phyloP scores from a whole-genome alignment of 2,888 invertebrate species.

The Drosophila setosimentum region DNA sequence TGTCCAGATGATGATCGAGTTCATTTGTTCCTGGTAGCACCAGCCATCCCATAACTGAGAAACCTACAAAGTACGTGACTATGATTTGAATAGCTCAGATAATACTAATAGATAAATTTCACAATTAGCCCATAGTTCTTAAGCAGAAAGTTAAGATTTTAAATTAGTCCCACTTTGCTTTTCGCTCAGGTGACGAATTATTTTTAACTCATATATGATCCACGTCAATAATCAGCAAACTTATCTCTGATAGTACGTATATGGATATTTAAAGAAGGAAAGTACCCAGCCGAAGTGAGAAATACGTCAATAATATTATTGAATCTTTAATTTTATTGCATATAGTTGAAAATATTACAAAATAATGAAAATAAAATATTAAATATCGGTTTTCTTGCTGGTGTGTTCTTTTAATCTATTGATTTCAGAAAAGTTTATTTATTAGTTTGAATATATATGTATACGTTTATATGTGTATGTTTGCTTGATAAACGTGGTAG shows the following conservation, averaged over 20 bases:
- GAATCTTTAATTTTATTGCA: conserved; percentile 52
- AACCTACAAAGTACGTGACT: conserved; percentile 14
- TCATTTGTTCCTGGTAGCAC: conserved; percentile 21
- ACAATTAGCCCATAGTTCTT: conserved; percentile 21
- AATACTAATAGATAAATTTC: conserved; percentile 34
- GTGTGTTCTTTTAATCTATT: conserved; percentile 60
- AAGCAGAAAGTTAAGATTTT: conserved; percentile 1
- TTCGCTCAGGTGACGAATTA: conserved; percentile 21
- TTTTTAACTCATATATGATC: conserved; percentile 25
- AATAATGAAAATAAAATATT: conserved; percentile 35
- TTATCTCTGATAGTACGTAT: conserved; percentile 32
- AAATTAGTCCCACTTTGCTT: neutral
- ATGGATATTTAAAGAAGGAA: neutral
- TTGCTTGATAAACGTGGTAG: conserved; percentile 45
- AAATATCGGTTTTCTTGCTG: conserved; percentile 17
- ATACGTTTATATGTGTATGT: conserved; percentile 37
- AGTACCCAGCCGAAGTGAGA: neutral
- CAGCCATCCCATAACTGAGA: conserved; percentile 1
- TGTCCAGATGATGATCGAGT: conserved; percentile 15
- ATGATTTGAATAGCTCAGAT: conserved; percentile 1
- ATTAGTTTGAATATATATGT: conserved; percentile 50
- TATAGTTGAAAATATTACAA: conserved; percentile 31
- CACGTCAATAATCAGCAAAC: conserved; percentile 19
- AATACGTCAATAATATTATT: conserved; percentile 9
- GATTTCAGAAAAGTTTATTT: conserved; percentile 64